Base-by-base conservation (phyloP, 2,797 vertebrate genomes). In the Alca torda region DNA sequence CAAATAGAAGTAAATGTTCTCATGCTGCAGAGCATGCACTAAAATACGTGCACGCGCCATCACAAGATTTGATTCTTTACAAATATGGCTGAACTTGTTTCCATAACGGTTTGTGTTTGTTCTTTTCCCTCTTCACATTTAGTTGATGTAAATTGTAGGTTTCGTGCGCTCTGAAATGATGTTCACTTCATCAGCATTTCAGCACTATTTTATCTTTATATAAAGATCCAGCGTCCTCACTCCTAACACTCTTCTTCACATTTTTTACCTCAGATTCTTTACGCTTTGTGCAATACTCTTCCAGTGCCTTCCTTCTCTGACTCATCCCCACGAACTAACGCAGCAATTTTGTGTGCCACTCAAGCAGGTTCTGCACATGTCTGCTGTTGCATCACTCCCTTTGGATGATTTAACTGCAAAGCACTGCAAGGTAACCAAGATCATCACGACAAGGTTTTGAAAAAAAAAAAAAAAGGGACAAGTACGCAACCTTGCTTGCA, bases 101-200 rank as follows among this genome's bases (percentile, higher is more conserved):
- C 96, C 96, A 95, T 95, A 96, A 97, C 50, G 82, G 96, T 89
- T 96, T 39, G 9, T 50, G 95, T 90, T 97, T 95, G 95, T 95
- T 97, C 96, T 96, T 83, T 87, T 89, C 84, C 84, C 87, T 95
- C 92, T 94, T 94, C 84, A 73, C 82, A 96, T 96, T 91, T 48
- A 92, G 82, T 83, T 95, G 96, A 97, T 96, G 96, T 86, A 97
- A 97, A 97, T 97, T 97, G 96, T 88, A 96, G 96, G 96, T 89
- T 97, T 96, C 61, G 1, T 94, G 89, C 39, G 92, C 93, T 96
- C 92, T 93, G 92, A 92, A 96, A 96, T 81, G 95, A 96, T 95
- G 96, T 96, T 96, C 95, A 89, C 94, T 93, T 96, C 91, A 96
- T 97, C 96, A 97, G 96, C 96, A 94, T 57, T 95, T 97, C 95